phyloP scores from a whole-genome alignment of 2,797 vertebrate species.

The Potorous gilbertii region DNA sequence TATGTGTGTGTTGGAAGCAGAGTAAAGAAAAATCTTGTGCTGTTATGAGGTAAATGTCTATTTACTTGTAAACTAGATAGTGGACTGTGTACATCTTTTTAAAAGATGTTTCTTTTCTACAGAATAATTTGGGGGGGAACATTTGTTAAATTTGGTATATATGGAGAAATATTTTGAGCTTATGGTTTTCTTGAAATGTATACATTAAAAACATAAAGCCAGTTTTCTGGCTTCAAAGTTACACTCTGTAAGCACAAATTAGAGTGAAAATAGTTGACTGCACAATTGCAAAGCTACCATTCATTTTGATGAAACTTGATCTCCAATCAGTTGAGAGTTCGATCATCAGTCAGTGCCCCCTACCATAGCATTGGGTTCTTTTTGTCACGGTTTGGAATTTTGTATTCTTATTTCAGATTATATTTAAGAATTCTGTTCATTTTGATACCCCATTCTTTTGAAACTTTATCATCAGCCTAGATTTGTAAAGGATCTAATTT shows the following conservation, averaged over 20 bases:
- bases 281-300: conserved; percentile 58
- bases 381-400: conserved; percentile 14
- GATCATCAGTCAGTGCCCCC: conserved; percentile 13
- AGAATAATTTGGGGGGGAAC: conserved; percentile 45
- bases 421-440: conserved; percentile 41
- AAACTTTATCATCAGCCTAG: not conserved
- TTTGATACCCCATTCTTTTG: not conserved
- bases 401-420: conserved; percentile 35
- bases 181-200: conserved; percentile 52
- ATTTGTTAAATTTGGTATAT: conserved; percentile 54
- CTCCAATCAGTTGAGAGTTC: conserved; percentile 41
- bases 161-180: conserved; percentile 64
- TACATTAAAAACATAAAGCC: conserved; percentile 52
- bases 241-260: conserved; percentile 81
- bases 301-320: conserved; percentile 56
- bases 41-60: conserved; percentile 48
- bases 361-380: conserved; percentile 15
- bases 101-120: conserved; percentile 46
- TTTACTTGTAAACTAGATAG: conserved; percentile 66
- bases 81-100: conserved; percentile 58
- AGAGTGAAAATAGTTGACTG: conserved; percentile 60
- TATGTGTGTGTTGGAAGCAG: conserved; percentile 64
- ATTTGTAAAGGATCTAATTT: not conserved
- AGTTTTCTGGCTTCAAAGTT: conserved; percentile 58
- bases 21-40: conserved; percentile 41